Percentiles rank a stretch among this genome's conserved stretches.
Evolutionary conservation across 2,888 invertebrate genomes (phyloP).

Genomic region (Crioceris asparagi): DNA sequence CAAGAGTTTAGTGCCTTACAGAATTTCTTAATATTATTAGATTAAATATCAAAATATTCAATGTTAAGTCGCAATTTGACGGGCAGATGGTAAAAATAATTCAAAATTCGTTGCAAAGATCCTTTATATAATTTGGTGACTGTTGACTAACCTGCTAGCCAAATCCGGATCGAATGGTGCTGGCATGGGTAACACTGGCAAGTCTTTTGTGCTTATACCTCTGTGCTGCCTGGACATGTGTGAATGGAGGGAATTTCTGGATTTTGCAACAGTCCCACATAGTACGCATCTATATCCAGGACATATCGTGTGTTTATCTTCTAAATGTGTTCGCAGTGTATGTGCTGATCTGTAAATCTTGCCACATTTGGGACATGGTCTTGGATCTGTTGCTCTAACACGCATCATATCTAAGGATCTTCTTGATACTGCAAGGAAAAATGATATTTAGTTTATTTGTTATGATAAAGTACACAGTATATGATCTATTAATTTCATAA

Average conservation of each 20-base stretch:
- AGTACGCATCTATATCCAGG: conserved; percentile 86
- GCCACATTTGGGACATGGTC: conserved; percentile 87
- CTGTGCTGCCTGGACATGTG: conserved; percentile 91
- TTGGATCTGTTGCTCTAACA: conserved; percentile 82
- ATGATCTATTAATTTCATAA: too few species aligned
- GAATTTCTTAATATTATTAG: too few species aligned
- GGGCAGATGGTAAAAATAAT: too few species aligned
- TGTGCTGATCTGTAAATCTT: conserved; percentile 89
- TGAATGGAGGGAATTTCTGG: conserved; percentile 82
- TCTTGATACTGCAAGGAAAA: conserved; percentile 50
- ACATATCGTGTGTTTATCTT: conserved; percentile 88
- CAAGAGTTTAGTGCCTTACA: too few species aligned
- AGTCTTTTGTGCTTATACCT: conserved; percentile 85
- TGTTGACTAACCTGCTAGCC: conserved; percentile 55
- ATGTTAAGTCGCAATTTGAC: too few species aligned
- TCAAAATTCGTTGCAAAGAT: too few species aligned
- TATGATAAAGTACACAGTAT: too few species aligned
- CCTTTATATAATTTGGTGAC: too few species aligned
- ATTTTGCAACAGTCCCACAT: conserved; percentile 88
- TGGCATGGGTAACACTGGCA: conserved; percentile 87
- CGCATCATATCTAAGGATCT: conserved; percentile 75
- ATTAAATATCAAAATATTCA: too few species aligned
- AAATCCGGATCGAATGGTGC: conserved; percentile 84
- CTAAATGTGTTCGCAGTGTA: conserved; percentile 80
- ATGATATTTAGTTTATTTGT: too few species aligned